Percentiles rank a stretch among this genome's conserved stretches.
Conservation (phyloP, 1,140 invertebrate genomes). For the Drosophila eugracilis region DNA sequence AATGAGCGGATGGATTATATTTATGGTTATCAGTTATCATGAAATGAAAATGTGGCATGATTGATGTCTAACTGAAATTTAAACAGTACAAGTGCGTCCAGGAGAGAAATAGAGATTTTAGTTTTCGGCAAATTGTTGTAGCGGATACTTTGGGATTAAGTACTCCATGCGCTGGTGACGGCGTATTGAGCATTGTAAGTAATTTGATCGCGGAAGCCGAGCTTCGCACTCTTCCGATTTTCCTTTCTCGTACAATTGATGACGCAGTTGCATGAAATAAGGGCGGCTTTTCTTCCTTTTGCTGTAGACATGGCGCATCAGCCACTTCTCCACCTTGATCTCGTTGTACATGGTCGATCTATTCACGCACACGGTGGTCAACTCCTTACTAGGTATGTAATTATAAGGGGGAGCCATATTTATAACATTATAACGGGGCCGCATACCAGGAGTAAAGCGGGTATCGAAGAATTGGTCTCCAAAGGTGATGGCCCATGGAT, state of each 20-base stretch:
- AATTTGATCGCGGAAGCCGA: too few relatives aligned
- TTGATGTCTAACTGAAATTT: constrained; percentile 3
- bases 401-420: too few relatives aligned
- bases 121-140: constrained; percentile 11
- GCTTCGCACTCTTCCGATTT: constrained; percentile 47
- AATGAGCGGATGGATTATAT: neutral
- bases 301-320: constrained; percentile 12
- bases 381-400: constrained; percentile 5
- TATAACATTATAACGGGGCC: too few relatives aligned
- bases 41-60: neutral
- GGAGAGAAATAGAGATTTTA: neutral
- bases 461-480: constrained; percentile 5
- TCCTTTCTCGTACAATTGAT: constrained; percentile 2
- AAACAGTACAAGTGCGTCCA: neutral
- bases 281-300: neutral
- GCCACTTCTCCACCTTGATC: constrained; percentile 23
- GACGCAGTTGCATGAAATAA: constrained; percentile 18
- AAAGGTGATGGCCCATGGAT: constrained; percentile 13
- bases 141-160: constrained; percentile 42
- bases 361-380: constrained; percentile 27
- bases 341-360: constrained; percentile 19
- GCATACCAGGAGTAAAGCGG: neutral
- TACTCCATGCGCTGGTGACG: constrained; percentile 54
- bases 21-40: neutral
- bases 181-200: constrained; percentile 28